These are phyloP conservation scores for Drosophila santomea DNA, from an alignment of 1,140 invertebrate genomes.

Conservation along the genomic window DNA sequence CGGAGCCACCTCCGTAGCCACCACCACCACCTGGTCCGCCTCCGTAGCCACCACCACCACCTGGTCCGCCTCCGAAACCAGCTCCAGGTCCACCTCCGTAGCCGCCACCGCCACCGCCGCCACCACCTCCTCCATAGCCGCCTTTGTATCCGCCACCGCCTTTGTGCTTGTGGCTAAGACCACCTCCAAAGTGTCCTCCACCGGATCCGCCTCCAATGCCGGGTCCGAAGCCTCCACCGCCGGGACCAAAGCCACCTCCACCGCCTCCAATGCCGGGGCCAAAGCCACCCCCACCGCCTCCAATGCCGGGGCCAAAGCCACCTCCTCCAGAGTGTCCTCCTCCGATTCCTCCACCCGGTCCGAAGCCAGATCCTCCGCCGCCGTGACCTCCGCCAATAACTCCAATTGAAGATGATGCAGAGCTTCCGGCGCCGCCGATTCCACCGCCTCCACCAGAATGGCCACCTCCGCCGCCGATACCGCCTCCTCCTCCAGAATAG, in stretches of 20 bases:
- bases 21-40: constrained; percentile 31
- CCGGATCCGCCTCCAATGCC: constrained; percentile 18
- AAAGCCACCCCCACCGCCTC: constrained; percentile 11
- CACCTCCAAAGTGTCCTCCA: constrained; percentile 15
- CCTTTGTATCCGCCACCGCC: neutral
- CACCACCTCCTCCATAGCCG: neutral
- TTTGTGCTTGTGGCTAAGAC: neutral
- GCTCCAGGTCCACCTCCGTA: constrained; percentile 31
- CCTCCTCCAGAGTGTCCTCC: constrained; percentile 12
- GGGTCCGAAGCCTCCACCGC: neutral
- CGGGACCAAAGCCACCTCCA: neutral
- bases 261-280: neutral
- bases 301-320: neutral
- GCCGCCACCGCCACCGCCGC: constrained; percentile 16
- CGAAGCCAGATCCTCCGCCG: neutral
- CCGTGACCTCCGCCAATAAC: constrained; percentile 20
- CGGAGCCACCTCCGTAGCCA: constrained; percentile 16
- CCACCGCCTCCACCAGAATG: constrained; percentile 2
- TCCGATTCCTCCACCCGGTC: constrained; percentile 8
- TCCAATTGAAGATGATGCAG: constrained; percentile 28
- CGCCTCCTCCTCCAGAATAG: constrained; percentile 16
- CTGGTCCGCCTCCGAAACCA: constrained; percentile 14
- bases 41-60: constrained; percentile 24
- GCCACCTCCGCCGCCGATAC: constrained; percentile 15
- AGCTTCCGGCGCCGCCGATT: constrained; percentile 19